Base-by-base conservation (phyloP, 2,888 invertebrate species). In the Amiota minor region DNA sequence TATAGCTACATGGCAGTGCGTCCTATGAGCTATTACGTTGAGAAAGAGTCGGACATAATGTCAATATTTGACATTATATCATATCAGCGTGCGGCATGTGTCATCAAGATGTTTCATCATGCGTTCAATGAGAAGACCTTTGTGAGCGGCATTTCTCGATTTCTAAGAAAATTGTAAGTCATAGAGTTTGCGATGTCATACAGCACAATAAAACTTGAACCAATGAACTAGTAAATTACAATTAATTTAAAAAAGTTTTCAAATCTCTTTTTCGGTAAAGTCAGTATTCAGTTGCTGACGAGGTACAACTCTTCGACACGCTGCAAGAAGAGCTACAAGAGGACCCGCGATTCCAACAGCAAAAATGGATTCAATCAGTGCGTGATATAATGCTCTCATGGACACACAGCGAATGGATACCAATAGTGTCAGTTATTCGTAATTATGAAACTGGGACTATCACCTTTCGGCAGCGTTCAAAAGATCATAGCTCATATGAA, bases 401-500 rank as follows among this genome's bases (percentile, higher is more conserved):
- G 94, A 92, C 92, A 0, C 90, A 91, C 16, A 92, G 92, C 81
- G 88, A 91, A 61, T 92, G 93, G 62, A 92, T 91, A 85, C 94
- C 93, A 0, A 89, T 93, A 0, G 85, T 93, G 0, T 89, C 88
- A 20, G 91, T 93, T 0, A 65, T 81, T 1, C 75, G 87, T 4
- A 91, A 93, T 74, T 93, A 94, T 1, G 83, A 85, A 23, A 80
- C 83, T 8, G 80, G 85, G 50, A 90, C 91, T 0, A 91, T 93
- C 0, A 90, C 90, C 46, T 88, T 95, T 47, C 90, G 90, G 0
- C 94, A 94, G 75, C 81, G 79, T 14, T 85, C 86, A 0, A 78
- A 85, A 10, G 80, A 83, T 69, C 77, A 78, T 0, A 78, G 76
- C 6, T 74, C 79, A 11, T 76, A 74, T 0, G 87, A 88, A 53